These are phyloP conservation scores for Incurvaria masculella DNA, from an alignment of 2,888 invertebrate species.

Conservation along the genomic window DNA sequence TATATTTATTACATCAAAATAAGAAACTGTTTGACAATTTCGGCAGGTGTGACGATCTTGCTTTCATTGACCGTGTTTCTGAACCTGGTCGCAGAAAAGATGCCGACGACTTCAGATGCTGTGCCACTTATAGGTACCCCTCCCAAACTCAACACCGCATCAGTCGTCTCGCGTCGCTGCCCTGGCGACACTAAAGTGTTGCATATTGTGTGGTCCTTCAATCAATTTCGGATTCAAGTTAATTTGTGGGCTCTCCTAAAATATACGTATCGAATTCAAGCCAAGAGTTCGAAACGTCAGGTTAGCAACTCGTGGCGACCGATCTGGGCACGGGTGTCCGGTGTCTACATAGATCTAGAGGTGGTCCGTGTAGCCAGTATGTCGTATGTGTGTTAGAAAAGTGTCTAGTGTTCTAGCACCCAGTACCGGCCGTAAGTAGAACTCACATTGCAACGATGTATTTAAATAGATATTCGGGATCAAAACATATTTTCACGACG, in stretches of 20 bases:
- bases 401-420: background rate
- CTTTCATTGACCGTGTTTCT: conserved; percentile 97
- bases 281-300: no score
- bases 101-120: conserved; percentile 85
- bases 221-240: no score
- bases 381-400: background rate
- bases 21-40: conserved; percentile 28
- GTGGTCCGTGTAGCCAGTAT: background rate
- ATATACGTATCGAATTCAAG: no score
- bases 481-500: no score
- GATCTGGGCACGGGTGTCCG: background rate
- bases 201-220: no score
- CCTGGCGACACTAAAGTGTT: no score
- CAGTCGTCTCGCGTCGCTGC: no score
- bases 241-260: no score
- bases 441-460: no score
- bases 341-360: background rate
- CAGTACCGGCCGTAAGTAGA: background rate
- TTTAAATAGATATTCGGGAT: no score
- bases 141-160: no score
- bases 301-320: background rate
- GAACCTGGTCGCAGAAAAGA: conserved; percentile 96
- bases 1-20: no score
- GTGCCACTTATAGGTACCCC: conserved; percentile 76
- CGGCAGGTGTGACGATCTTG: conserved; percentile 93